phyloP scores from a whole-genome alignment of 2,797 vertebrate genomes.

The Ispidina picta region DNA sequence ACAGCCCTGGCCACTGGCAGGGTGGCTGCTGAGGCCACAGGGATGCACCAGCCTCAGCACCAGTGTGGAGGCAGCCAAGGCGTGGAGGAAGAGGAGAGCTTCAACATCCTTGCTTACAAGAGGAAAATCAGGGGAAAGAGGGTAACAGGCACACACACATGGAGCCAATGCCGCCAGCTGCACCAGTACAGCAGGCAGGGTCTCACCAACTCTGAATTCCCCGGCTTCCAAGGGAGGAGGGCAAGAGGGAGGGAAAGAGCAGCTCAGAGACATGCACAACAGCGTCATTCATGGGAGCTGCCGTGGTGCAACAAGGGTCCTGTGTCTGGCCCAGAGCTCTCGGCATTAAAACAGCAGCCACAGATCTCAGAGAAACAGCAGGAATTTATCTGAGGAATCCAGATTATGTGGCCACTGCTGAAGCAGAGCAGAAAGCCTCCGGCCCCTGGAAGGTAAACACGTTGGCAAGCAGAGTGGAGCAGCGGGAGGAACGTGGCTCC shows the following conservation, averaged over 20 bases:
- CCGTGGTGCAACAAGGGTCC: constrained; percentile 57
- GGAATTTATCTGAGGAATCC: constrained; percentile 63
- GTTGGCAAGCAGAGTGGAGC: not conserved
- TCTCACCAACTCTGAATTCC: not conserved
- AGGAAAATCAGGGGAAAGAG: not conserved
- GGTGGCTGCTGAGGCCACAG: accelerated
- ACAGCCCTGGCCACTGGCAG: not conserved
- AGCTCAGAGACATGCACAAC: constrained; percentile 44
- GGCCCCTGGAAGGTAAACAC: not conserved
- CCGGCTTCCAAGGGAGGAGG: not conserved
- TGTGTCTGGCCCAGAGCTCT: constrained; percentile 54
- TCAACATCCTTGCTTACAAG: not conserved
- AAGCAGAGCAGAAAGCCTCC: constrained; percentile 10
- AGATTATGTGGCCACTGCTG: constrained; percentile 50
- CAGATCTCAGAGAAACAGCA: constrained; percentile 36
- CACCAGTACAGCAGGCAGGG: not conserved
- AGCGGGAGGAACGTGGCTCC: not conserved
- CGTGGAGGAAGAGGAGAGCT: not conserved
- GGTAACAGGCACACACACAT: not conserved
- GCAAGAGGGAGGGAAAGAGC: constrained; percentile 1
- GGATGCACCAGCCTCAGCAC: not conserved
- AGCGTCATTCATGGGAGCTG: constrained; percentile 61
- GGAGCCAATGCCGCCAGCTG: not conserved
- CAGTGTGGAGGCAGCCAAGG: not conserved
- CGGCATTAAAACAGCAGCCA: constrained; percentile 43